Base-by-base conservation (phyloP, 2,888 invertebrate species). In the Drosophila melanosoma region DNA sequence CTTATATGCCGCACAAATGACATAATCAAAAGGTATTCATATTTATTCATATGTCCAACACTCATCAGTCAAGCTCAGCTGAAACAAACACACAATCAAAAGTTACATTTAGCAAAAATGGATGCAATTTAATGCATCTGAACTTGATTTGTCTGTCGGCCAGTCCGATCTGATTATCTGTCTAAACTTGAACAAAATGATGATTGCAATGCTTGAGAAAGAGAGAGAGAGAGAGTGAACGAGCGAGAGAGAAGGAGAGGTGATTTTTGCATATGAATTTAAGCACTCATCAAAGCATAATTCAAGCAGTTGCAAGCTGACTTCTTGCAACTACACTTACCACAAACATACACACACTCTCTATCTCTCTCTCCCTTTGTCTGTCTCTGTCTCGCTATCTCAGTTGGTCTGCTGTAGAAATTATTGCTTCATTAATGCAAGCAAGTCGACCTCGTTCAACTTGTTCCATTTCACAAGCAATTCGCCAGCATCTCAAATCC, bases 391-490 rank as follows among this genome's bases (percentile, higher is more conserved):
- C 0, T 7, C 0, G 1, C 51, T 6, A 4, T 15, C 32, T 10
- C 11, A 51, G 20, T 8, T 11, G 2, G 12, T 23, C 36, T 68
- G 51, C 45, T 23, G 15, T 12, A 23, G 17, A 71, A 76, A 57
- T 72, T 76, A 79, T 79, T 73, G 81, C 78, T 79, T 79, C 81
- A 81, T 79, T 79, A 79, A 81, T 79, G 78, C 78, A 79, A 72
- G 81, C 56, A 68, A 68, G 74, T 71, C 81, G 89, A 84, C 84
- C 84, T 84, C 82, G 82, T 89, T 83, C 69, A 81, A 71, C 68
- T 75, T 75, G 79, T 76, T 84, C 84, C 78, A 81, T 87, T 86
- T 87, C 70, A 74, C 68, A 77, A 64, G 76, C 70, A 63, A 84
- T 66, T 57, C 74, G 56, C 65, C 67, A 68, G 69, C 60, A 52